phyloP scores from a whole-genome alignment of 1,140 invertebrate species.

The Drosophila rufa region DNA sequence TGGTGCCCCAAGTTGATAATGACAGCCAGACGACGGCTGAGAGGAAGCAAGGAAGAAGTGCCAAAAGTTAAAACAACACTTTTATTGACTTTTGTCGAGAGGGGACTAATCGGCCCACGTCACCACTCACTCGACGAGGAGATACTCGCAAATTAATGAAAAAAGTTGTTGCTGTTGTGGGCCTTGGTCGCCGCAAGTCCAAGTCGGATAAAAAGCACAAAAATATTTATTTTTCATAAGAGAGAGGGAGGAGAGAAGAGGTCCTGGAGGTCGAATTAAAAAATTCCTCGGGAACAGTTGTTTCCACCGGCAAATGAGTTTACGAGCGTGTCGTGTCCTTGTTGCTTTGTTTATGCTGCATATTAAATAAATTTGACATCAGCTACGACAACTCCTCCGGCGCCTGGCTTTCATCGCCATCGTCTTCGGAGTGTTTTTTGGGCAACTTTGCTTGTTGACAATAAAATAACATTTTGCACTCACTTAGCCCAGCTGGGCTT shows the following conservation, averaged over 20 bases:
- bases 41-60: conserved; percentile 15
- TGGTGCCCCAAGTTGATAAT: conserved; percentile 63
- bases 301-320: conserved; percentile 68
- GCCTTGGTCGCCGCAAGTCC: conserved; percentile 28
- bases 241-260: conserved; percentile 1
- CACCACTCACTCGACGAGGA: background rate
- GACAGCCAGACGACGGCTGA: conserved; percentile 31
- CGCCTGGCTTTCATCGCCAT: conserved; percentile 15
- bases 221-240: conserved; percentile 65
- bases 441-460: conserved; percentile 80
- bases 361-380: conserved; percentile 80
- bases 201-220: conserved; percentile 48
- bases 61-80: conserved; percentile 71
- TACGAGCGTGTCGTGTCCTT: conserved; percentile 75
- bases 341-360: conserved; percentile 76
- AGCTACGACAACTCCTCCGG: conserved; percentile 51
- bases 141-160: conserved; percentile 70
- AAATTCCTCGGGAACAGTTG: conserved; percentile 55
- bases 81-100: conserved; percentile 54
- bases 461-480: conserved; percentile 84
- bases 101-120: conserved; percentile 56
- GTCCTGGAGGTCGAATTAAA: conserved; percentile 80
- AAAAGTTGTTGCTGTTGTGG: conserved; percentile 62
- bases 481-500: conserved; percentile 75
- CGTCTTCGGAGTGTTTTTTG: conserved; percentile 33